Percentiles rank a stretch among this genome's conserved stretches.
phyloP scores from a whole-genome alignment of 1,140 invertebrate species.

The Drosophila aff. region DNA sequence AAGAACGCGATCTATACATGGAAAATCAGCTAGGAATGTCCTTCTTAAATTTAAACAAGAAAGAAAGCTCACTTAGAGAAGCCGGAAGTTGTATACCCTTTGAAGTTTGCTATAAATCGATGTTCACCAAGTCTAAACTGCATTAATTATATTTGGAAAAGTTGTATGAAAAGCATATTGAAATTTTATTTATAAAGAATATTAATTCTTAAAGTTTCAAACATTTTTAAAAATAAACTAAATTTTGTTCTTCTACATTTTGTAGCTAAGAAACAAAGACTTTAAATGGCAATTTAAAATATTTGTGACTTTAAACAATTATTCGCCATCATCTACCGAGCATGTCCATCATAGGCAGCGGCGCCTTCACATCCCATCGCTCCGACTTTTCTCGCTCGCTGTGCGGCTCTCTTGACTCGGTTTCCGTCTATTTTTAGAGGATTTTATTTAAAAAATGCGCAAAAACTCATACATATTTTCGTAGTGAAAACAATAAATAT shows the following conservation, averaged over 20 bases:
- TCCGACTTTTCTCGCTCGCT: conserved; percentile 31
- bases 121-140: not conserved
- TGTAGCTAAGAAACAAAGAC: too few relatives aligned
- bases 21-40: not conserved
- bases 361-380: conserved; percentile 1
- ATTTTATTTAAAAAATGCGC: conserved; percentile 77
- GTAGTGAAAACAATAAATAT: conserved; percentile 85
- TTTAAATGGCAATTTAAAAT: too few relatives aligned
- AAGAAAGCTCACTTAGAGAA: not conserved
- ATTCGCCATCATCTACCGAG: not conserved
- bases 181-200: too few relatives aligned
- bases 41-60: not conserved
- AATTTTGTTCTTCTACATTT: too few relatives aligned
- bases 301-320: too few relatives aligned
- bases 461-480: conserved; percentile 84
- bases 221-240: too few relatives aligned
- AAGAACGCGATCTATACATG: not conserved
- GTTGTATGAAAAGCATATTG: too few relatives aligned
- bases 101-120: too few relatives aligned
- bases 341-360: conserved; percentile 26
- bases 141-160: too few relatives aligned
- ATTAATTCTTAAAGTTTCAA: too few relatives aligned
- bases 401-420: conserved; percentile 46
- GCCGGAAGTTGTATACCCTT: not conserved
- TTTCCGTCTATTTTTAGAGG: conserved; percentile 47